Base-by-base conservation (phyloP, 2,113 vertebrate species). In the Orthonyx spaldingii region DNA sequence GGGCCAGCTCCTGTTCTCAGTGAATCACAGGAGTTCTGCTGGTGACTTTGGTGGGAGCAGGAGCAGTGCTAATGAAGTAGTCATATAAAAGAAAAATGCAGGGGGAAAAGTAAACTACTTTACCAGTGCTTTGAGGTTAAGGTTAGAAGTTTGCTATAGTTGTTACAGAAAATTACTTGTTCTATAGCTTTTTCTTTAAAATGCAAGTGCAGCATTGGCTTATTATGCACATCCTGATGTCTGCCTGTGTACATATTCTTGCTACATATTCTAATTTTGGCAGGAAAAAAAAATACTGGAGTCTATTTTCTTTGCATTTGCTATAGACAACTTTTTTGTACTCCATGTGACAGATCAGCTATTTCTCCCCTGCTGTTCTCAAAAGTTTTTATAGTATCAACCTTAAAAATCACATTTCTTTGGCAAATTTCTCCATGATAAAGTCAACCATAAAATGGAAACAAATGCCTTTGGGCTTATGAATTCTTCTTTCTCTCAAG, bases 381-480 rank as follows among this genome's bases (percentile, higher is more conserved):
- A 69, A 20, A 84, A 64, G 20, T 23, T 94, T 88, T 82, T 78
- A 24, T 75, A 87, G 55, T 60, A 94, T 79, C 61, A 71, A 37
- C 65, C 86, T 94, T 80, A 83, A 92, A 90, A 95, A 86, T 94
- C 57, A 30, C 27, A 75, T 91, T 88, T 91, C 57, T 94, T 70
- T 92, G 75, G 68, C 57, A 95, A 88, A 91, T 90, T 81, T 94
- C 69, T 93, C 47, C 44, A 41, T 17, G n/a, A 93, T 76, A 95
- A 82, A 87, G 53, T 75, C 77, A 90, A 56, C 77, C 55, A 75
- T 90, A 64, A 89, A 96, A 39, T 20, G 33, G 70, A 79, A 90
- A 69, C 84, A 97, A 95, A 93, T 87, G 65, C 69, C 92, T 93
- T 96, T 65, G 59, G 77, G 44, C 72, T 96, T 75, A 89, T 7